These are phyloP conservation scores for Coronaproctus castanopsis DNA, from an alignment of 2,888 invertebrate genomes.

Conservation along the genomic window DNA sequence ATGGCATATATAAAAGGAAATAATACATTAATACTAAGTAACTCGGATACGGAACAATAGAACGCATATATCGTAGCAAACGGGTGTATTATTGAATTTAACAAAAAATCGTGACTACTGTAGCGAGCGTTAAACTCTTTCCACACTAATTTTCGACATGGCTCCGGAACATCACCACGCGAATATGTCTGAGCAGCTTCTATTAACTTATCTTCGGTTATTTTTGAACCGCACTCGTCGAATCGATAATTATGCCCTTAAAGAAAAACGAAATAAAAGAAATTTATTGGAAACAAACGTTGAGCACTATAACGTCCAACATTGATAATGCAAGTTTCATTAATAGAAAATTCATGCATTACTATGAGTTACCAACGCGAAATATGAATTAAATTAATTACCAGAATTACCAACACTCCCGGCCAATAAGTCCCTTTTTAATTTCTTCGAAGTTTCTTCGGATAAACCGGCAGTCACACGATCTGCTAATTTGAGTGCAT, in stretches of 20 bases:
- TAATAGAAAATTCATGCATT: too few relatives aligned
- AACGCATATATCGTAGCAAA: background rate
- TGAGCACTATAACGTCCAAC: background rate
- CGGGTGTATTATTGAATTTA: conserved; percentile 6
- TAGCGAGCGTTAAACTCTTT: conserved; percentile 12
- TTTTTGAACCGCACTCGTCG: conserved; percentile 35
- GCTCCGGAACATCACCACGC: conserved; percentile 53
- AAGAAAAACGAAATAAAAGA: background rate
- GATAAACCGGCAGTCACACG: background rate
- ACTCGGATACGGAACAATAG: conserved; percentile 5
- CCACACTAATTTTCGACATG: conserved; percentile 47
- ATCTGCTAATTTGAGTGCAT: conserved; percentile 35
- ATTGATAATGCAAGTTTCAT: background rate
- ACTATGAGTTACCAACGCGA: too few relatives aligned
- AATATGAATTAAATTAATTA: too few relatives aligned
- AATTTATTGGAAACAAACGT: background rate
- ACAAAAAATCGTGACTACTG: background rate
- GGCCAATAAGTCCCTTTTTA: background rate
- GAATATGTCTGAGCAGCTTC: conserved; percentile 63
- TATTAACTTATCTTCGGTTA: conserved; percentile 60
- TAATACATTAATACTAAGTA: conserved; percentile 13
- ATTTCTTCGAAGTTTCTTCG: background rate
- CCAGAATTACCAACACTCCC: background rate
- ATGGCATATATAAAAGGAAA: conserved; percentile 28
- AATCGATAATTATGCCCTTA: background rate